Percentiles rank a stretch among this genome's conserved stretches.
Conservation (phyloP, 1,140 invertebrate species). For the Pogonognathellus flavescens region DNA sequence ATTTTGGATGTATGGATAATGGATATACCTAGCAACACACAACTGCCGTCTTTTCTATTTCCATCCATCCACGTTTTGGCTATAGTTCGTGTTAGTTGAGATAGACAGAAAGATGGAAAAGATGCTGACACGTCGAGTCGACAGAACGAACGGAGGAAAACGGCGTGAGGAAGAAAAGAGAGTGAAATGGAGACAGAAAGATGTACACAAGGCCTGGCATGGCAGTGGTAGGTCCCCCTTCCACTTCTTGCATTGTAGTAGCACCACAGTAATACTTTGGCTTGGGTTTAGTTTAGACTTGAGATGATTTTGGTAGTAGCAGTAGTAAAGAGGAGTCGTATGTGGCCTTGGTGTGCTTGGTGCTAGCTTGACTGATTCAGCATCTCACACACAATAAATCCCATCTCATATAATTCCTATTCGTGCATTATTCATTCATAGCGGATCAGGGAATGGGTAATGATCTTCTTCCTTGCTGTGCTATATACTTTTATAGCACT, state of each 20-base stretch:
- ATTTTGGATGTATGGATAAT: not conserved
- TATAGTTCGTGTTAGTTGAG: not conserved
- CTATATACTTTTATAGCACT: not conserved
- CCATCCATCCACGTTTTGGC: not conserved
- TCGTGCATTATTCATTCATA: slow-evolving; percentile 66
- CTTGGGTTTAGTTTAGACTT: not conserved
- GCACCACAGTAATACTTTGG: not conserved
- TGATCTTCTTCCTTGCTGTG: slow-evolving; percentile 61
- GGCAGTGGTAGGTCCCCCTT: slow-evolving; percentile 27
- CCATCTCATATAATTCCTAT: slow-evolving; percentile 62
- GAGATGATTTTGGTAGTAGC: too few species aligned
- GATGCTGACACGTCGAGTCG: slow-evolving; percentile 62
- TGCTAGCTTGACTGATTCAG: slow-evolving; percentile 63
- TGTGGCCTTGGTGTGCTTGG: not conserved
- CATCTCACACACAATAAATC: slow-evolving; percentile 67
- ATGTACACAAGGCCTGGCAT: not conserved
- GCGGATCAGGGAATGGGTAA: slow-evolving; percentile 64
- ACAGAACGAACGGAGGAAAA: slow-evolving; percentile 19
- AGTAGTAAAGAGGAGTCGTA: too few species aligned
- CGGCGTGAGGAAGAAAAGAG: not conserved
- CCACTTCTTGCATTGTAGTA: not conserved
- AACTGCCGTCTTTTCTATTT: not conserved
- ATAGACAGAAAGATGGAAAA: slow-evolving; percentile 44
- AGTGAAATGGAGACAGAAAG: not conserved
- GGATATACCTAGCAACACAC: not conserved